Evolutionary conservation across 1,140 invertebrate species (phyloP).

Genomic region (Harpegnathos saltator): DNA sequence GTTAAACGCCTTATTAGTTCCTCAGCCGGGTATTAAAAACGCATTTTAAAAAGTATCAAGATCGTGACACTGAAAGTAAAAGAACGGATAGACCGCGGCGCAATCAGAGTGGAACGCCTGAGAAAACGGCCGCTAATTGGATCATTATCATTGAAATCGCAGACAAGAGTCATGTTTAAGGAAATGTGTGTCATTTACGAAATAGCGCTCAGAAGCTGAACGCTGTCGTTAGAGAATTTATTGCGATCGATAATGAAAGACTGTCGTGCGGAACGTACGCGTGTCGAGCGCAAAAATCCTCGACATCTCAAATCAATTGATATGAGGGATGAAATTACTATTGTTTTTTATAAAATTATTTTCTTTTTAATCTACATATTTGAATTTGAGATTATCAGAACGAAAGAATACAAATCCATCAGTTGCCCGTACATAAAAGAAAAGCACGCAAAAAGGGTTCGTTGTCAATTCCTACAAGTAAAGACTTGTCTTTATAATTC

Average conservation of each 20-base stretch:
- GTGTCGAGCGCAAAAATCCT: no score
- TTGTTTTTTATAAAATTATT: no score
- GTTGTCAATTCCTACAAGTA: no score
- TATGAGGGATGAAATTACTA: no score
- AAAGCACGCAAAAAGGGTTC: no score
- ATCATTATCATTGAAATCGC: slow-evolving; percentile 59
- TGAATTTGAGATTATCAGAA: no score
- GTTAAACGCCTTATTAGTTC: slow-evolving; percentile 37
- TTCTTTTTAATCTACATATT: no score
- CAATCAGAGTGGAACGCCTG: slow-evolving; percentile 55
- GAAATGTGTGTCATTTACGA: slow-evolving; percentile 37
- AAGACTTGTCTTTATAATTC: no score
- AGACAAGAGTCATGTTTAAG: slow-evolving; percentile 48
- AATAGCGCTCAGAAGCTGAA: not conserved
- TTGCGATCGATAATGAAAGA: slow-evolving; percentile 19
- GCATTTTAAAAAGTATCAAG: slow-evolving; percentile 22
- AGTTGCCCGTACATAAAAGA: no score
- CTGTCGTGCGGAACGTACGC: not conserved
- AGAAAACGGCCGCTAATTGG: slow-evolving; percentile 54
- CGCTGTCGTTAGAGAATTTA: slow-evolving; percentile 30
- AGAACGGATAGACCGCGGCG: slow-evolving; percentile 27
- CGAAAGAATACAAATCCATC: no score
- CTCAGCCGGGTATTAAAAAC: slow-evolving; percentile 28
- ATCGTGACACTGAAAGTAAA: slow-evolving; percentile 45
- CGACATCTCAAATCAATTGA: no score